Evolutionary conservation across 37 sponge, comb jelly and placozoan genomes (phyloP).

Genomic region (Haliclona indistincta): DNA sequence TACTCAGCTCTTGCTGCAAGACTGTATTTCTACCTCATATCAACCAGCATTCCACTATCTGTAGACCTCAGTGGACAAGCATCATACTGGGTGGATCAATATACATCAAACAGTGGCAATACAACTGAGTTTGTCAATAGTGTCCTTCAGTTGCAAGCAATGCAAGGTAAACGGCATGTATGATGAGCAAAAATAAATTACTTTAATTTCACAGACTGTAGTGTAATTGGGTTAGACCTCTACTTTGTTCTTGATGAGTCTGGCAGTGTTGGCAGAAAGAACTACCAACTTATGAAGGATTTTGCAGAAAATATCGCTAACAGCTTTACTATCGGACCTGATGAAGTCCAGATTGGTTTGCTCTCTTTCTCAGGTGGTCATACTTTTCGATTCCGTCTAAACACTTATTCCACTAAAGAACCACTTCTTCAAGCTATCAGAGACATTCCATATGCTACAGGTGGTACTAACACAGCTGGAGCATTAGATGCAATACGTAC

Average conservation of each 20-base stretch:
- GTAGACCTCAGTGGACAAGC: background rate
- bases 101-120: background rate
- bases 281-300: constrained; percentile 12
- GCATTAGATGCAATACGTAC: constrained; percentile 14
- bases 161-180: background rate
- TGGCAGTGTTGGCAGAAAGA: constrained; percentile 6
- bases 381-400: background rate
- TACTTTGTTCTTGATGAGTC: constrained; percentile 20
- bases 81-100: background rate
- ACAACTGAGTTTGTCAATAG: background rate
- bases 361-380: background rate
- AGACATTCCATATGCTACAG: background rate
- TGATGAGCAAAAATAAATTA: too few species aligned
- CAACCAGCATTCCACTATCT: background rate
- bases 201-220: constrained; percentile 4
- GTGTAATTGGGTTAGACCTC: constrained; percentile 15
- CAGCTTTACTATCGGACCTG: too few species aligned
- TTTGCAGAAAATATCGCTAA: constrained; percentile 1
- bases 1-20: too few species aligned
- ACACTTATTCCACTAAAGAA: background rate
- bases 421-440: constrained; percentile 10
- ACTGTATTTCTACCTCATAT: background rate
- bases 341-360: constrained; percentile 7
- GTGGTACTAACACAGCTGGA: constrained; percentile 59
- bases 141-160: background rate